phyloP scores from a whole-genome alignment of 2,797 vertebrate genomes.

The Arnoldichthys spilopterus region DNA sequence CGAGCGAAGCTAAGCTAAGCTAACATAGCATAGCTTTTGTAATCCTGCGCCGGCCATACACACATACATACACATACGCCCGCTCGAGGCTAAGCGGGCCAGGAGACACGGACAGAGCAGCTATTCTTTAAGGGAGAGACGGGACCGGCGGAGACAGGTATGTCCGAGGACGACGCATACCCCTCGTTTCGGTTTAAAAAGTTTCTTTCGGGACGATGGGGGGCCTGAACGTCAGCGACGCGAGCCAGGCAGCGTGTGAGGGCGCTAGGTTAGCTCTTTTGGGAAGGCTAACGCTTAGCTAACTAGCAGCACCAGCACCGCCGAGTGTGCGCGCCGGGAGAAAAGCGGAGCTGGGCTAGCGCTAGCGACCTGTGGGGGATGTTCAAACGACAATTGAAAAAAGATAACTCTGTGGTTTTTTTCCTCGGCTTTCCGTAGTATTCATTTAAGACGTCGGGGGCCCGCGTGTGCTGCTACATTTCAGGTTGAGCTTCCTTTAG shows the following conservation, averaged over 20 bases:
- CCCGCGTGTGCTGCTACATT: neutral
- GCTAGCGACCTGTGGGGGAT: neutral
- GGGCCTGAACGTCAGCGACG: neutral
- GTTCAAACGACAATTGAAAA: neutral
- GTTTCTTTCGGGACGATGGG: neutral
- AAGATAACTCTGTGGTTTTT: neutral
- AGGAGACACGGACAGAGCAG: slow-evolving; percentile 38
- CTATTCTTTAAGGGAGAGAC: slow-evolving; percentile 55
- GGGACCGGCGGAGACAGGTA: slow-evolving; percentile 76
- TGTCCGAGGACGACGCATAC: slow-evolving; percentile 39
- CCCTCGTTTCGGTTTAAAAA: neutral
- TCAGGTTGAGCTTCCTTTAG: neutral
- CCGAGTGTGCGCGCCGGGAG: neutral
- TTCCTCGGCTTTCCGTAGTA: neutral
- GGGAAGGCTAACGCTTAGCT: neutral
- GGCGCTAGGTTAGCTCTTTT: neutral
- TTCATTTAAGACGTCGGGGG: neutral
- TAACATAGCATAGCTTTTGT: slow-evolving; percentile 73
- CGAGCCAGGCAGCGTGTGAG: neutral
- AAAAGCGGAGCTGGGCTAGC: slow-evolving; percentile 1
- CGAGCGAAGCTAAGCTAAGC: slow-evolving; percentile 61
- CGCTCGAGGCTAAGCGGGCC: slow-evolving; percentile 61
- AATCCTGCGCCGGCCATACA: slow-evolving; percentile 75
- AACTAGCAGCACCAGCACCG: neutral
- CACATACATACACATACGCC: slow-evolving; percentile 36